Conservation (phyloP, 2,888 invertebrate species). For the Plebejus melissa region DNA sequence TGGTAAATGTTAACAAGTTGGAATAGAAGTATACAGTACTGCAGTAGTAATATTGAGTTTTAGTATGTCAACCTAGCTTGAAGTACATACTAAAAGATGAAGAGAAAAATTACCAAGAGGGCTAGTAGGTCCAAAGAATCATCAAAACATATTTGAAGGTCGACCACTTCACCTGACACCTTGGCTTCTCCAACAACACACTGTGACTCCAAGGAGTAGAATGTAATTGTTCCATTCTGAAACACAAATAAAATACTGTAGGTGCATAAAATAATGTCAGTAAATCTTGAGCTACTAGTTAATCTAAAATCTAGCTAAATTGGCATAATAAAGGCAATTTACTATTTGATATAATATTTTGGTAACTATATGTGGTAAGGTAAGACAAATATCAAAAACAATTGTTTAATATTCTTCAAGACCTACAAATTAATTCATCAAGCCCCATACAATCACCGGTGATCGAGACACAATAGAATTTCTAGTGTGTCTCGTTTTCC, state of each 20-base stretch:
- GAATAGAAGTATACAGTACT: no score
- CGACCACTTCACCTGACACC: constrained; percentile 80
- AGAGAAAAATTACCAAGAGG: constrained; percentile 53
- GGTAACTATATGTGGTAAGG: no score
- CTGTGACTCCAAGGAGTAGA: constrained; percentile 85
- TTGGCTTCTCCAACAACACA: constrained; percentile 82
- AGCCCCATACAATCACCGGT: no score
- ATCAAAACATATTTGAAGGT: constrained; percentile 85
- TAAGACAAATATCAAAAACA: no score
- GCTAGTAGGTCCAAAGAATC: constrained; percentile 81
- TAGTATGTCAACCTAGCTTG: no score
- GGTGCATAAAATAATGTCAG: background rate
- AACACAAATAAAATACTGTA: background rate
- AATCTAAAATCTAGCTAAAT: background rate
- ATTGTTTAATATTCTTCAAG: no score
- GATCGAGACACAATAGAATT: no score
- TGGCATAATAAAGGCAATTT: background rate
- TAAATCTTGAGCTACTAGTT: background rate
- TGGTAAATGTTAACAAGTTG: no score
- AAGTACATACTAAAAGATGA: no score
- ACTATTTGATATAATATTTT: background rate
- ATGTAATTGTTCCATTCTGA: constrained; percentile 79
- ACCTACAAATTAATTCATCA: no score
- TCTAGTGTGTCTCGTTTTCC: no score
- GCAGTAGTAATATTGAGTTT: no score